Percentiles rank a stretch among this genome's conserved stretches.
Evolutionary conservation across 2,888 invertebrate genomes (phyloP).

Genomic region (Meandrusa payeni): DNA sequence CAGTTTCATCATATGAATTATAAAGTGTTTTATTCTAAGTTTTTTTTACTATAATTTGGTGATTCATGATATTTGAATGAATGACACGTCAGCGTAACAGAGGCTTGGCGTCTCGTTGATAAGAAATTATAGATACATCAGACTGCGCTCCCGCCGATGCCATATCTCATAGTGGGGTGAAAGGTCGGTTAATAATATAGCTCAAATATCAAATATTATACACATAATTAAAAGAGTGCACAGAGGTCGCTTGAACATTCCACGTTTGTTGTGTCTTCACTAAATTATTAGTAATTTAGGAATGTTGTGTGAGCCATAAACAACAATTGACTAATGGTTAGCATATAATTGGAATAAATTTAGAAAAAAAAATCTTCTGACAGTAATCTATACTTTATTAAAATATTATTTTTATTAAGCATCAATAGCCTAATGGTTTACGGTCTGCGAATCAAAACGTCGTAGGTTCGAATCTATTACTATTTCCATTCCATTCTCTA

Average conservation of each 20-base stretch:
- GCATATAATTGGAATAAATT: no score
- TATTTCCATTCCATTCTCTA: no score
- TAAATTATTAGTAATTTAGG: slow-evolving; percentile 1
- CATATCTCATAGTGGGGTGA: slow-evolving; percentile 9
- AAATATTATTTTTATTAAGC: no score
- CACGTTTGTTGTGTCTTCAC: background rate
- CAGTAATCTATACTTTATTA: no score
- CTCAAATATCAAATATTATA: slow-evolving; percentile 5
- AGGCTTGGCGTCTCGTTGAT: slow-evolving; percentile 4
- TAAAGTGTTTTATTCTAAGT: no score
- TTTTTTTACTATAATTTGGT: background rate
- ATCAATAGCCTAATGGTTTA: no score
- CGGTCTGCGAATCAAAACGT: no score
- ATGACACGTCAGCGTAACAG: background rate
- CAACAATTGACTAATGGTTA: no score
- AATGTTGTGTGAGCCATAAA: no score
- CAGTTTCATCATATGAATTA: no score
- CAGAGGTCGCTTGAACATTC: background rate
- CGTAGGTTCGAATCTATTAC: no score
- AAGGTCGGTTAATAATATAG: slow-evolving; percentile 8
- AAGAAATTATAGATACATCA: slow-evolving; percentile 7
- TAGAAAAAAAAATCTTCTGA: no score
- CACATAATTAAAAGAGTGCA: background rate
- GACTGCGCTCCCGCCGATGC: slow-evolving; percentile 1
- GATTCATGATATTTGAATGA: slow-evolving; percentile 4